phyloP scores from a whole-genome alignment of 53 echinoderm and acorn worm species.

The Arbacia lixula region DNA sequence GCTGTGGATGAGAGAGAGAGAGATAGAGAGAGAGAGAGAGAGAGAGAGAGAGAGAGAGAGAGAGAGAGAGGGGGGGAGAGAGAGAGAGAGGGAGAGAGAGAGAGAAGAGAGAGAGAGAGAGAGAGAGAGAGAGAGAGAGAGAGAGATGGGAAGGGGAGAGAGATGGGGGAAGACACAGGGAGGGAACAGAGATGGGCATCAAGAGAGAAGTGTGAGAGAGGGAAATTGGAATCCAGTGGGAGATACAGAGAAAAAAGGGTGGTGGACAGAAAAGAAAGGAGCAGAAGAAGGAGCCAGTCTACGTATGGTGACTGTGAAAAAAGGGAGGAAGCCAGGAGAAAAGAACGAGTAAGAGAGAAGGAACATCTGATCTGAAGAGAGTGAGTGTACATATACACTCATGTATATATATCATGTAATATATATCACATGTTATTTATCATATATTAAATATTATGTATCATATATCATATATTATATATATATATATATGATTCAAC shows the following conservation, averaged over 20 bases:
- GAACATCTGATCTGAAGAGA: neutral
- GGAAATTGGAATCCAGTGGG: no score
- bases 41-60: slow-evolving; percentile 4
- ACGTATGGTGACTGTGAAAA: no score
- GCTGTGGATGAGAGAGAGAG: neutral
- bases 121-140: no score
- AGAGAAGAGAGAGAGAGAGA: neutral
- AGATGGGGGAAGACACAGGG: neutral
- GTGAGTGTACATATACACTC: no score
- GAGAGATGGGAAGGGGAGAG: neutral
- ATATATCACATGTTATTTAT: no score
- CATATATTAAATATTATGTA: no score
- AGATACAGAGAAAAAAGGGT: no score
- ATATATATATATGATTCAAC: no score
- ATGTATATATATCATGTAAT: no score
- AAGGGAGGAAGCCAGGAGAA: neutral
- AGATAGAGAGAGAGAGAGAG: neutral
- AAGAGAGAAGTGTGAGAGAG: neutral
- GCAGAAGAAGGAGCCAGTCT: no score
- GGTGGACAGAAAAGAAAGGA: neutral
- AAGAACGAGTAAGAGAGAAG: neutral
- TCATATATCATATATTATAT: no score
- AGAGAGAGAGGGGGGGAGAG: neutral
- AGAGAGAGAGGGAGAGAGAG: neutral
- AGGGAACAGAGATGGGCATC: neutral